Evolutionary conservation across 1,140 invertebrate genomes (phyloP), one percentile per base, ranked within the genome.

Genomic region (Bombus superbus): DNA sequence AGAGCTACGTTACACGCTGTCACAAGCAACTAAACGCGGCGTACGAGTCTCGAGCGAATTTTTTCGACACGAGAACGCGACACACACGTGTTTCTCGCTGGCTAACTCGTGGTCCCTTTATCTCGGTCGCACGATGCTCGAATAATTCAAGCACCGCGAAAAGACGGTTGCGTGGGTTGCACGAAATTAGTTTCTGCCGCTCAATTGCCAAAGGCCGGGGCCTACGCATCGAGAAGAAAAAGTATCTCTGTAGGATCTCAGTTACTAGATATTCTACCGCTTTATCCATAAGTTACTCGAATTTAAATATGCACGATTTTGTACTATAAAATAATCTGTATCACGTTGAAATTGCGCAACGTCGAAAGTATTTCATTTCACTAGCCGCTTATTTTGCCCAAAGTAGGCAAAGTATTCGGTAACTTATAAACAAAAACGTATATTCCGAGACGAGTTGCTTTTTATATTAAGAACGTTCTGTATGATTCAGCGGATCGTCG

Each of bases 1-100:
- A 40, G 81, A 78, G 80, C 53, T 62, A 73, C 73, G 59, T 88
- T 88, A 81, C 72, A 35, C 66, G 66, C 80, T 88, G 86, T 83
- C 44, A 66, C 64, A 22, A 76, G 64, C 84, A 88, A 89, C 81
- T 88, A 85, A 69, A 74, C 59, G 57, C n/a, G 44, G n/a, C 22
- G 22, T 47, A 47, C 64, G 75, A 42, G 8, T 13, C n/a, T 66
- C 38, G 44, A 84, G 80, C 38, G 72, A 88, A 85, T 89, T 77
- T 85, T 72, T 79, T 80, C 71, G 44, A 71, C 62, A 22, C 42
- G 42, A 79, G 64, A 32, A 32, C 15, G 25, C 38, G 72, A 53
- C 47, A 35, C 59, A 28, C 78, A 42, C 59, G 59, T 44, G 66
- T 78, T 40, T 8, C 15, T 22, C 32, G 32, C 32, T 13, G 25